Base-by-base conservation (phyloP, 2,113 vertebrate species). In the Proterorhinus semilunaris region DNA sequence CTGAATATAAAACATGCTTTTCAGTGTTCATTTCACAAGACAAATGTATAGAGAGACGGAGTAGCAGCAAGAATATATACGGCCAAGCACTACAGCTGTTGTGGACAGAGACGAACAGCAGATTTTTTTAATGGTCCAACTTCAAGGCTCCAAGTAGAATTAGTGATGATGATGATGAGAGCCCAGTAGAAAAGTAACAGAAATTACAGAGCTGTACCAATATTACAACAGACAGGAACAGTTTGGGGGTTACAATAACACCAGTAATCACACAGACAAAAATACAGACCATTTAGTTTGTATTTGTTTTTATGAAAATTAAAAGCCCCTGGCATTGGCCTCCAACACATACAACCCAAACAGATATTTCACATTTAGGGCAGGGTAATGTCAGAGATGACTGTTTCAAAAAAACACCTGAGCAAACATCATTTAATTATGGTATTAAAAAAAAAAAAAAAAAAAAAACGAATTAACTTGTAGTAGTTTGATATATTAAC, bases 1-100 rank as follows among this genome's bases (percentile, higher is more conserved):
- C 69, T 82, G 80, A 79, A 76, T 85, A 78, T 69, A 70, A 79
- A 87, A 74, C 67, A 75, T 65, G 7, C 66, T 66, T 66, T 80
- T 77, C 74, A 82, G 78, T 63, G 62, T 83, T 82, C 82, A 88
- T 84, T 90, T 87, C n/a, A n/a, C n/a, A 83, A 81, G 76, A 77
- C 68, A n/a, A 79, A 75, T 44, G 69, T 66, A 64, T 72, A 59
- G 53, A 68, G 36, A 58, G 47, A 36, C 61, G 13, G 21, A 46
- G 42, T 75, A 66, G 52, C 11, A 49, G 1, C 7, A 16, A 57
- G 48, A 65, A 59, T 36, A 36, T 36, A 36, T 36, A 36, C 27
- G 27, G 4, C 27, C 27, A 5, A 36, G 27, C 27, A 57, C 9
- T 17, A 61, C 42, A 10, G 42, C 27, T 42, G 36, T 12, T 59